Evolutionary conservation across 2,797 vertebrate species (phyloP), one percentile per base, ranked within the genome.

Genomic region (Fringilla coelebs): DNA sequence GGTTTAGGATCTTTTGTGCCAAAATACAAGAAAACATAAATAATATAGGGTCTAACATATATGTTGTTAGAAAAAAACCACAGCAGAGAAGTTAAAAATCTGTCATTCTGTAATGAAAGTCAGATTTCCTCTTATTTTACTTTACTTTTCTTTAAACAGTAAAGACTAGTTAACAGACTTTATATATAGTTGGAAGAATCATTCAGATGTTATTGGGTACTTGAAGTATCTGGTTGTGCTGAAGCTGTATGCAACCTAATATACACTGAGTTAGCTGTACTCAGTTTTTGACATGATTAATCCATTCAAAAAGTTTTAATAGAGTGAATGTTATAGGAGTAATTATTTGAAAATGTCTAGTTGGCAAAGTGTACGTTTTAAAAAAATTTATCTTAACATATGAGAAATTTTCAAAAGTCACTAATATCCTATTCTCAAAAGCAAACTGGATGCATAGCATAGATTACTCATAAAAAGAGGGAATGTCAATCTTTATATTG

Each of bases 11-110:
- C 3, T 67, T 89, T 49, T 74, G 24, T 82, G 41, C 22, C 34
- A 78, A 91, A 90, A 73, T 38, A 34, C 38, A 86, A 45, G 8
- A 55, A 80, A 78, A 31, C 9, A 12, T 49, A 62, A 87, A 76
- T 12, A 3, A 57, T 41, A 74, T 0, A 1, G 8, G 2, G 9
- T 48, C 68, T 52, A 77, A 58, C 7, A 41, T 4, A 21, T 3
- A 63, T 8, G 6, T 55, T 72, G 3, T 54, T 43, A 57, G 48
- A 18, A 31, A 93, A 63, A 74, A 57, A 81, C 26, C 4, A 25
- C 3, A 62, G 21, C 16, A 60, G n/a, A 36, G 6, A 62, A 6
- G 17, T 55, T 79, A 32, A 93, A 89, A 93, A 60, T 13, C 29
- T 87, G 17, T 43, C 13, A 61, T 67, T 89, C 55, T 75, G 31